Conservation (phyloP, 2,888 invertebrate genomes). For the Torymus tubicola region DNA sequence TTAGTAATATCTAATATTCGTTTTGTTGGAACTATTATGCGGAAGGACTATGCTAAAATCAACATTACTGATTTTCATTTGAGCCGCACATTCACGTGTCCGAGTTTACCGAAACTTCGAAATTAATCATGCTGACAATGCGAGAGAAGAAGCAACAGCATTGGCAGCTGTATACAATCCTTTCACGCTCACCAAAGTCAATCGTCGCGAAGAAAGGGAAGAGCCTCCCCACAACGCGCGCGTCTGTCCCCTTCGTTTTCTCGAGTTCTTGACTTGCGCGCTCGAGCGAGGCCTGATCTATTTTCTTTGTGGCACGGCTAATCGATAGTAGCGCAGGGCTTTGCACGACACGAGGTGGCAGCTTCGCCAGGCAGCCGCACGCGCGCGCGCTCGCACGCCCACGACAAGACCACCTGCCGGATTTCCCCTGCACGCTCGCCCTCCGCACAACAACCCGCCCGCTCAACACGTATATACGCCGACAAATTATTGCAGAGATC, state of each 20-base stretch:
- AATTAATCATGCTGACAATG: neutral
- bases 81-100: too few relatives aligned
- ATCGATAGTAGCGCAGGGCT: conserved; percentile 38
- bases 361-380: neutral
- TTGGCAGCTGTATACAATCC: neutral
- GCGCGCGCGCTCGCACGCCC: conserved; percentile 17
- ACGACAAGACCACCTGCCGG: conserved; percentile 53
- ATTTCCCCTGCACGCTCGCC: neutral
- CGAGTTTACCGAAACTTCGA: neutral
- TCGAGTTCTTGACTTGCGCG: conserved; percentile 24
- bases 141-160: neutral
- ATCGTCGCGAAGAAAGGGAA: neutral
- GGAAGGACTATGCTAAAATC: too few relatives aligned
- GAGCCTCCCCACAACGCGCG: neutral
- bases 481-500: conserved; percentile 2
- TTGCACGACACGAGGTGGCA: too few relatives aligned
- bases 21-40: too few relatives aligned
- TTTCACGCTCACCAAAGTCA: neutral
- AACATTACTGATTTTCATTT: too few relatives aligned
- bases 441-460: too few relatives aligned
- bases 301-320: conserved; percentile 51
- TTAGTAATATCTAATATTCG: too few relatives aligned
- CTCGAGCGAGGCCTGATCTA: conserved; percentile 51
- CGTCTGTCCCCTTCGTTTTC: too few relatives aligned
- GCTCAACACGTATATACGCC: neutral